These are phyloP conservation scores for Tetanocera ferruginea DNA, from an alignment of 2,888 invertebrate genomes.

Conservation along the genomic window DNA sequence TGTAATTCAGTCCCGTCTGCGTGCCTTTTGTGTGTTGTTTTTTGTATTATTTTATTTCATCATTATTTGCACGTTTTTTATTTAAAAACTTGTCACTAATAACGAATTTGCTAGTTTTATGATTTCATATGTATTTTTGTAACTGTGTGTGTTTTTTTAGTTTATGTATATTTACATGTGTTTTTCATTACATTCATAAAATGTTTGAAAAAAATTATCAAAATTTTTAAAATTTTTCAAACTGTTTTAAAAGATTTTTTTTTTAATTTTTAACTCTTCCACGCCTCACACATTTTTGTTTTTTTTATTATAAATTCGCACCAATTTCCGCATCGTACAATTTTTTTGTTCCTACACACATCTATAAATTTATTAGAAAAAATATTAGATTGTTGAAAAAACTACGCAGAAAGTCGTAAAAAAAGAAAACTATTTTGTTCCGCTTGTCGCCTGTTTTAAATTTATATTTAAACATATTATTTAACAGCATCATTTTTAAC, in stretches of 20 bases:
- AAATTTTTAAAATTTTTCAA: no score
- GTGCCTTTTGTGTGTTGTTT: constrained; percentile 15
- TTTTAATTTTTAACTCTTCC: not conserved
- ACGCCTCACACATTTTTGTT: no score
- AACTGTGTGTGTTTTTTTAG: not conserved
- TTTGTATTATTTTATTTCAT: not conserved
- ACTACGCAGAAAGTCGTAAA: constrained; percentile 37
- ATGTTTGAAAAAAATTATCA: not conserved
- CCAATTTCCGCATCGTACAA: not conserved
- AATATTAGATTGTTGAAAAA: not conserved
- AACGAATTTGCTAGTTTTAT: not conserved
- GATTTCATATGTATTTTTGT: not conserved
- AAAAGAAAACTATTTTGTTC: constrained; percentile 68
- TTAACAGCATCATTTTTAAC: constrained; percentile 33
- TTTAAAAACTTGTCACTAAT: constrained; percentile 22
- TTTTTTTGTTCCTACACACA: not conserved
- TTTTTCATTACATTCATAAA: not conserved
- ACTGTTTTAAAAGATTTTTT: not conserved
- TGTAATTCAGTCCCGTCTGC: not conserved
- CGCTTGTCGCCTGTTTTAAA: constrained; percentile 69
- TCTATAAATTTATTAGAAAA: not conserved
- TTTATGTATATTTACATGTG: not conserved
- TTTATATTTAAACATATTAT: constrained; percentile 45
- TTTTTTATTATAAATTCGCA: not conserved
- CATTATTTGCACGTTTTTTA: constrained; percentile 35